Percentiles rank a stretch among this genome's conserved stretches.
Evolutionary conservation across 2,888 invertebrate species (phyloP).

Genomic region (Dichetophora obliterata): DNA sequence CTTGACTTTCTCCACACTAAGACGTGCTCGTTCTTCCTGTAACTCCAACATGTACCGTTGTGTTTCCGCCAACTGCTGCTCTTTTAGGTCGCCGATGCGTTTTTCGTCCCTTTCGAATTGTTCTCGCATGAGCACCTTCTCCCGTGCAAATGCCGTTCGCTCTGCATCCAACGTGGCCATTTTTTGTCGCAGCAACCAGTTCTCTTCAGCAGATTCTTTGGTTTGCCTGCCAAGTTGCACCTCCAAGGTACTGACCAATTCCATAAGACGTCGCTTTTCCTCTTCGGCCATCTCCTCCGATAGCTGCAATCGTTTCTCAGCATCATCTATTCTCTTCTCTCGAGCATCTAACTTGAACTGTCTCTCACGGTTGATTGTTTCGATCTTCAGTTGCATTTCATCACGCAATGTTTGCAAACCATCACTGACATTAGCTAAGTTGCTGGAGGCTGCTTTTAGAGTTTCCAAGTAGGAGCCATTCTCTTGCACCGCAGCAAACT

Average conservation of each 20-base stretch:
- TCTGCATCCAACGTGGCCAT: slow-evolving; percentile 67
- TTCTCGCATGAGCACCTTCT: slow-evolving; percentile 64
- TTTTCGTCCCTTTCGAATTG: slow-evolving; percentile 66
- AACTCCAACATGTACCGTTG: slow-evolving; percentile 59
- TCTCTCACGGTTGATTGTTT: slow-evolving; percentile 57
- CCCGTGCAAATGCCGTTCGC: slow-evolving; percentile 64
- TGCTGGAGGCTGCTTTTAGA: slow-evolving; percentile 63
- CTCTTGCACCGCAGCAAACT: slow-evolving; percentile 66
- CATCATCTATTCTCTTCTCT: slow-evolving; percentile 63
- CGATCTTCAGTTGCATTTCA: slow-evolving; percentile 61
- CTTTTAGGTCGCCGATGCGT: slow-evolving; percentile 64
- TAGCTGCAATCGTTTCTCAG: slow-evolving; percentile 62
- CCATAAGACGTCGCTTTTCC: slow-evolving; percentile 65
- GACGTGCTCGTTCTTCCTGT: slow-evolving; percentile 63
- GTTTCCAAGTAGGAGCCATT: slow-evolving; percentile 67
- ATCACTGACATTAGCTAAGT: slow-evolving; percentile 60
- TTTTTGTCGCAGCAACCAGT: slow-evolving; percentile 67
- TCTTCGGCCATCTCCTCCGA: slow-evolving; percentile 60
- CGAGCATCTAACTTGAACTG: slow-evolving; percentile 60
- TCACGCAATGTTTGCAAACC: slow-evolving; percentile 61
- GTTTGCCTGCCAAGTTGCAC: slow-evolving; percentile 62
- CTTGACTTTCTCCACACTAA: slow-evolving; percentile 62
- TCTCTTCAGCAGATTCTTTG: slow-evolving; percentile 67
- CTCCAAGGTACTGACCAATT: slow-evolving; percentile 66
- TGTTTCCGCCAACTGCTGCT: slow-evolving; percentile 61